Evolutionary conservation across 2,888 invertebrate genomes (phyloP), one percentile per base, ranked within the genome.

Genomic region (Chrysomela aeneicollis): DNA sequence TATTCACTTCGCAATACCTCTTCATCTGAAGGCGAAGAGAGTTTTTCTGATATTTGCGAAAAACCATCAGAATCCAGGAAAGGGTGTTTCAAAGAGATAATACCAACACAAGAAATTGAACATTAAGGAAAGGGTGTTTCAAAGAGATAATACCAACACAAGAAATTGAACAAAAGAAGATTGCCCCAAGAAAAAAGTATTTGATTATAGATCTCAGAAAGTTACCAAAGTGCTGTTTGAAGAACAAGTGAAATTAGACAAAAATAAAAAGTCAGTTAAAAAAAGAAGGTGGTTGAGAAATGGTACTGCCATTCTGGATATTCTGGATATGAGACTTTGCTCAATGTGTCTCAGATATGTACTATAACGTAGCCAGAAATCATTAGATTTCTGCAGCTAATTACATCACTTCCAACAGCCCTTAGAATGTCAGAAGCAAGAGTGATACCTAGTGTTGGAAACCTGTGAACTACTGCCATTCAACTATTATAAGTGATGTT

Each of bases 181-280:
- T 47, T 2, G 15, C 47, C 9, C 47, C 47, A 47, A 47, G 47
- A 47, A 47, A 47, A 30, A 52, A 52, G 26, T 52, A 9, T 22
- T n/a, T 55, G 18, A 55, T 55, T 42, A 42, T 42, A 46, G 15
- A 22, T 26, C 58, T 12, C 58, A 58, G 15, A 22, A 30, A n/a
- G 58, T 58, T 6, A 58, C 58, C 4, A 47, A 58, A 47, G 30
- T n/a, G n/a, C n/a, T n/a, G n/a, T n/a, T n/a, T n/a, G n/a, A n/a
- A n/a, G n/a, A n/a, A n/a, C n/a, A 21, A 22, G n/a, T 47, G 47
- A 18, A 18, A 9, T 15, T 9, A 17, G 47, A 17, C 6, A 58
- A 2, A 46, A 1, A 30, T 22, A 21, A 58, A 58, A 26, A 47
- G 6, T n/a, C n/a, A n/a, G n/a, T n/a, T n/a, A n/a, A n/a, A n/a